These are phyloP conservation scores for Bicyclus anynana DNA, from an alignment of 1,140 invertebrate genomes.

Conservation along the genomic window DNA sequence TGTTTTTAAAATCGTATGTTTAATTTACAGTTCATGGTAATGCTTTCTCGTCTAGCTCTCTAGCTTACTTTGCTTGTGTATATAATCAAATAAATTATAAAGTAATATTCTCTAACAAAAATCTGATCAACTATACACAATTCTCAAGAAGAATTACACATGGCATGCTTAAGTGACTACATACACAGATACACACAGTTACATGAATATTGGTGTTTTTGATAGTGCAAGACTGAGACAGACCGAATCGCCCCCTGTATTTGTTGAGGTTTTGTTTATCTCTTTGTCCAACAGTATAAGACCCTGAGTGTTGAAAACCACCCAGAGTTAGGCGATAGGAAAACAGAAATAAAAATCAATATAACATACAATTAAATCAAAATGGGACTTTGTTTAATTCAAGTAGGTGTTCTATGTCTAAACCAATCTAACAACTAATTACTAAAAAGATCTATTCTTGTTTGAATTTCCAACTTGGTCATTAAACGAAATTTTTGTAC, in stretches of 20 bases:
- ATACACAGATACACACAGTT: conserved; percentile 59
- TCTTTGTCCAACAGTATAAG: conserved; percentile 72
- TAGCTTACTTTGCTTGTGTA: conserved; percentile 32
- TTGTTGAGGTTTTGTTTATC: conserved; percentile 69
- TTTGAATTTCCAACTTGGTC: background rate
- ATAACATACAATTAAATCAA: conserved; percentile 46
- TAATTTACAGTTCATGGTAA: conserved; percentile 5
- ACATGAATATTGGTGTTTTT: conserved; percentile 56
- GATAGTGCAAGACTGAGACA: conserved; percentile 65
- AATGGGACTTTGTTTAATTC: conserved; percentile 44
- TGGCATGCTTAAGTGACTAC: conserved; percentile 66
- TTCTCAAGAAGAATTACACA: conserved; percentile 48
- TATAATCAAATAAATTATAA: conserved; percentile 25
- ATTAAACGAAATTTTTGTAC: no score
- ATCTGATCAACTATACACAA: conserved; percentile 33
- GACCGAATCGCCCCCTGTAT: conserved; percentile 68
- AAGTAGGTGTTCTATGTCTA: conserved; percentile 61
- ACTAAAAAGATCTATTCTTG: conserved; percentile 70
- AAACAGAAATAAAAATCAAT: conserved; percentile 59
- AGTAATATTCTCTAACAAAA: conserved; percentile 28
- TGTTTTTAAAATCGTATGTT: background rate
- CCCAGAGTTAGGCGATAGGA: conserved; percentile 52
- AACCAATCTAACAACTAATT: conserved; percentile 63
- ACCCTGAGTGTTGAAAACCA: conserved; percentile 57
- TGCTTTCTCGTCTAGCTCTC: conserved; percentile 29